A percentile compares a stretch with the other conserved stretches of the same genome.
These are phyloP conservation scores for Pseudochirops corinnae DNA, from an alignment of 2,797 vertebrate species.

Conservation along the genomic window DNA sequence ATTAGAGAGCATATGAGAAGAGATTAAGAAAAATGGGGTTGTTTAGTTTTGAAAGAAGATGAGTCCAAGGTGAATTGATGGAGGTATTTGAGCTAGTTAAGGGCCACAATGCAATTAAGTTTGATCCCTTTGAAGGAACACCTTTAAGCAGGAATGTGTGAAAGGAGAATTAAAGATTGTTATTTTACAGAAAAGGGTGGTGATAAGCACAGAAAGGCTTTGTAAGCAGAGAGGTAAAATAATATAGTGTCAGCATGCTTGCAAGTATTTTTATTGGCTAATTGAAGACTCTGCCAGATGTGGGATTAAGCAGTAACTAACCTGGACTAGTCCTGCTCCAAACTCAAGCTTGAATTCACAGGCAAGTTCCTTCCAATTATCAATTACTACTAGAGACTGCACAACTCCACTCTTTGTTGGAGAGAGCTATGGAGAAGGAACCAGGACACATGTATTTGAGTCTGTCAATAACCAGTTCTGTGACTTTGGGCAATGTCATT, in stretches of 20 bases:
- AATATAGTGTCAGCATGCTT: slow-evolving; percentile 71
- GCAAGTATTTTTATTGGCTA: slow-evolving; percentile 74
- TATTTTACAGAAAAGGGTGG: slow-evolving; percentile 75
- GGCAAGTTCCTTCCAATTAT: slow-evolving; percentile 4
- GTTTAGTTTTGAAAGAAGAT: slow-evolving; percentile 79
- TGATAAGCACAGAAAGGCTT: slow-evolving; percentile 77
- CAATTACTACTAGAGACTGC: slow-evolving; percentile 14
- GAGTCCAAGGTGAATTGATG: slow-evolving; percentile 80
- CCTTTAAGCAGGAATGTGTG: slow-evolving; percentile 76
- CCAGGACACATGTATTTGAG: background rate
- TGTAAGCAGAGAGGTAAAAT: slow-evolving; percentile 75
- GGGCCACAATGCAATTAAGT: slow-evolving; percentile 80
- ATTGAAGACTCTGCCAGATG: slow-evolving; percentile 65
- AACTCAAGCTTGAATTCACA: slow-evolving; percentile 4
- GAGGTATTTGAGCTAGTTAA: slow-evolving; percentile 78
- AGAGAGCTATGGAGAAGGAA: background rate
- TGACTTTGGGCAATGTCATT: background rate
- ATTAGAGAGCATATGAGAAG: slow-evolving; percentile 79
- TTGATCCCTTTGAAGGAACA: slow-evolving; percentile 77
- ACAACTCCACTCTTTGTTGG: background rate
- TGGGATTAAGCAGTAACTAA: slow-evolving; percentile 32
- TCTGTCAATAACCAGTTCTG: background rate
- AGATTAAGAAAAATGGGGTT: slow-evolving; percentile 81
- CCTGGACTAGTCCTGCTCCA: background rate
- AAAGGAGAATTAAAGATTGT: slow-evolving; percentile 74